Evolutionary conservation across 2,888 invertebrate genomes (phyloP).

Genomic region (Agrotis segetum): DNA sequence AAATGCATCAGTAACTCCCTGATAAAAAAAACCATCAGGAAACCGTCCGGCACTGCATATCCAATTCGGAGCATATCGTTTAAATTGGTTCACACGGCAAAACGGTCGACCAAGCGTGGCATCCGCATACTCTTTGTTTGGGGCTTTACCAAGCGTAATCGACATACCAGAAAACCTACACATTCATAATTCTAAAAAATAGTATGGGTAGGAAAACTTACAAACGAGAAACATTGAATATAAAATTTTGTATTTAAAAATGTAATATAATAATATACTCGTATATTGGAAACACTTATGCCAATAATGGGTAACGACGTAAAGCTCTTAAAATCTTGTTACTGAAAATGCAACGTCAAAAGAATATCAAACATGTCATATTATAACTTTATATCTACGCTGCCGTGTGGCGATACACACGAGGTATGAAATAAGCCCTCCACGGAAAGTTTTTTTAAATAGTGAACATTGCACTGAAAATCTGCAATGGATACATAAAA

Average conservation of each 20-base stretch:
- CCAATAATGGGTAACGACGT: neutral
- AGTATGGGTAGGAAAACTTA: neutral
- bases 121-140: constrained; percentile 44
- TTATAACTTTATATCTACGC: too few relatives aligned
- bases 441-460: constrained; percentile 20
- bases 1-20: constrained; percentile 27
- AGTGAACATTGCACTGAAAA: constrained; percentile 44
- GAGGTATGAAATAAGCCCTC: constrained; percentile 31
- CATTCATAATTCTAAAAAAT: constrained; percentile 7
- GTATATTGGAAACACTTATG: neutral
- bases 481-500: constrained; percentile 36
- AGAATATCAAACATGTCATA: neutral
- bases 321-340: neutral
- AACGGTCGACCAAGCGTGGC: constrained; percentile 35
- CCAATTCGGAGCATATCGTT: constrained; percentile 45
- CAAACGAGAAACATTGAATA: neutral
- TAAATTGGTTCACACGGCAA: constrained; percentile 48
- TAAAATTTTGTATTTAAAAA: neutral
- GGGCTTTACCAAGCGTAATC: constrained; percentile 37
- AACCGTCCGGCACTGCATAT: constrained; percentile 35
- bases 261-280: neutral
- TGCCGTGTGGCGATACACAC: too few relatives aligned
- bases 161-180: constrained; percentile 34
- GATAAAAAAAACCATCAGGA: constrained; percentile 21
- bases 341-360: constrained; percentile 1